Evolutionary conservation across 1,140 invertebrate species (phyloP), one percentile per base, ranked within the genome.

Genomic region (Drosophila punjabiensis): DNA sequence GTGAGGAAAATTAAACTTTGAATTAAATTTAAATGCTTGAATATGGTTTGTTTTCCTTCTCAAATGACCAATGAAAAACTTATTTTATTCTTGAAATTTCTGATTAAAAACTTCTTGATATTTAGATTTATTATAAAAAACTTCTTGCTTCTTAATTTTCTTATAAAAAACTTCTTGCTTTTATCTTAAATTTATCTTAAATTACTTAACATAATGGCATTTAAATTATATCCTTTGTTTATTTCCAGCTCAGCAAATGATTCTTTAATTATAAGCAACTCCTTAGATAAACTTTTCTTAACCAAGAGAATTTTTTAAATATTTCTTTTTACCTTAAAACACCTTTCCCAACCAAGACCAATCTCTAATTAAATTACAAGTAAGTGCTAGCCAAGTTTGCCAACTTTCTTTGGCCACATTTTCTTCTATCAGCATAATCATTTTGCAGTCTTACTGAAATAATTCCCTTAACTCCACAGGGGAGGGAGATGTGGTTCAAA

Each of bases 391-490:
- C 11, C 39, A 62, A 74, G 20, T 53, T 53, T 16, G 5, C 64
- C 60, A 83, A 80, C 37, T 85, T 71, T 43, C 47, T 28, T 39
- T 33, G 20, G 43, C 45, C 24, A 48, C 58, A 66, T 45, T 83
- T 83, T 63, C 41, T 81, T 63, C 41, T 81, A 67, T 53, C 64
- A 53, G 69, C 55, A 73, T 73, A 79, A 66, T 66, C 52, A 45
- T 33, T 43, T 39, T 43, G 45, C 61, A 67, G 69, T 62, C 60
- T 58, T 41, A 76, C 50, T 61, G 47, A 52, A 76, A 83, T 85
- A 65, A 85, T 69, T 65, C 43, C 14, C 50, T 9, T 9, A 52
- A 28, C 39, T 55, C 16, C 41, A 13, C 52, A 28, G 41, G 20
- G 3, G 10, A 56, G 24, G 45, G 41, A 5, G 45, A n/a, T n/a